A percentile compares a stretch with the other conserved stretches of the same genome.
phyloP scores from a whole-genome alignment of 2,113 vertebrate genomes.

The Peromyscus maniculatus region DNA sequence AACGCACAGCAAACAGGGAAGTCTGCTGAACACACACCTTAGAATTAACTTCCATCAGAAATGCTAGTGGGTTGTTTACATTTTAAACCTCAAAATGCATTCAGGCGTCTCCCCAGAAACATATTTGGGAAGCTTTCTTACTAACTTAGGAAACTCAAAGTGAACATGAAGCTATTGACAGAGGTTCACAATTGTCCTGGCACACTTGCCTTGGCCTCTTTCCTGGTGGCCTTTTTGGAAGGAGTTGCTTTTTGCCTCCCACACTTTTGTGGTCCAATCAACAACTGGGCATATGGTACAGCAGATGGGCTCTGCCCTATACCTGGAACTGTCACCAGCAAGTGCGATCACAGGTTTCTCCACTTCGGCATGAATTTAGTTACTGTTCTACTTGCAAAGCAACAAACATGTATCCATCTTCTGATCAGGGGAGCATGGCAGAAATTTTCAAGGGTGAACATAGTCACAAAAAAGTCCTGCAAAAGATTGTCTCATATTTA shows the following conservation, averaged over 20 bases:
- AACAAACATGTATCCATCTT: neutral
- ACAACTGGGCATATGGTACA: constrained; percentile 66
- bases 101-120: neutral
- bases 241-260: constrained; percentile 60
- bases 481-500: neutral
- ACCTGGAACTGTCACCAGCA: constrained; percentile 48
- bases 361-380: constrained; percentile 12
- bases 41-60: constrained; percentile 44
- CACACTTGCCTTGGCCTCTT: constrained; percentile 51
- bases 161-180: neutral
- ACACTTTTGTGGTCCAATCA: constrained; percentile 60
- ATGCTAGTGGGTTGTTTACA: constrained; percentile 11
- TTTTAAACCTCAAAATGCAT: constrained; percentile 48
- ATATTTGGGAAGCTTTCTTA: constrained; percentile 44
- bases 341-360: neutral
- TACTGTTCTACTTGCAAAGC: constrained; percentile 2
- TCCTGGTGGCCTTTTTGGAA: constrained; percentile 68
- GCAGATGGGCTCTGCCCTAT: constrained; percentile 59
- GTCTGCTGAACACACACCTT: neutral
- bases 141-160: constrained; percentile 57
- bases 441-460: neutral
- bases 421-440: neutral
- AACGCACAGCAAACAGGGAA: neutral
- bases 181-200: constrained; percentile 57
- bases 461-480: neutral